A percentile compares a stretch with the other conserved stretches of the same genome.
phyloP scores from a whole-genome alignment of 2,888 invertebrate species.

The Antheraea assamensis region DNA sequence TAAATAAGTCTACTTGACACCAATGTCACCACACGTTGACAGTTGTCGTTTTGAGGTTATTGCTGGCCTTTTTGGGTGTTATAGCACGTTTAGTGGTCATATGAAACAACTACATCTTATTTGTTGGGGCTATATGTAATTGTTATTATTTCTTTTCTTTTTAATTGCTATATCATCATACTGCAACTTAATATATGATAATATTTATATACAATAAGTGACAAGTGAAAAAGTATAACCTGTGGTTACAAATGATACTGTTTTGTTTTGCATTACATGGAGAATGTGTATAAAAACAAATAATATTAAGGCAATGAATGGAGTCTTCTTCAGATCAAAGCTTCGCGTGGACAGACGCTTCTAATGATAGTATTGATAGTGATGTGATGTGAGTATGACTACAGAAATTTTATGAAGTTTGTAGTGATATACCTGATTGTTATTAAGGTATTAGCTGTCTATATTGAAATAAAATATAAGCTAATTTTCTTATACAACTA shows the following conservation, averaged over 20 bases:
- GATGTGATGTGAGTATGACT: constrained; percentile 42
- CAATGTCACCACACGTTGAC: not conserved
- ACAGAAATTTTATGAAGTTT: not conserved
- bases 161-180: not conserved
- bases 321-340: constrained; percentile 53
- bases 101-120: not conserved
- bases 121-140: too few species aligned
- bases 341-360: constrained; percentile 57
- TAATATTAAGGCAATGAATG: constrained; percentile 12
- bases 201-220: too few species aligned
- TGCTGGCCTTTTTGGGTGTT: not conserved
- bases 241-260: not conserved
- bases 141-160: not conserved
- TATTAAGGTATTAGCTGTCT: too few species aligned
- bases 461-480: too few species aligned
- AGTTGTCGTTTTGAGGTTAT: not conserved
- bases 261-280: not conserved
- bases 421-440: too few species aligned
- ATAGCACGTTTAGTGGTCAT: not conserved
- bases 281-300: not conserved
- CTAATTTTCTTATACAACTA: too few species aligned
- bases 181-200: too few species aligned
- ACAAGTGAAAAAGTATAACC: too few species aligned
- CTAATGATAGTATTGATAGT: constrained; percentile 40
- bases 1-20: too few species aligned